These are phyloP conservation scores for Hemicrepidius hirtus DNA, from an alignment of 2,888 invertebrate genomes.

Conservation along the genomic window DNA sequence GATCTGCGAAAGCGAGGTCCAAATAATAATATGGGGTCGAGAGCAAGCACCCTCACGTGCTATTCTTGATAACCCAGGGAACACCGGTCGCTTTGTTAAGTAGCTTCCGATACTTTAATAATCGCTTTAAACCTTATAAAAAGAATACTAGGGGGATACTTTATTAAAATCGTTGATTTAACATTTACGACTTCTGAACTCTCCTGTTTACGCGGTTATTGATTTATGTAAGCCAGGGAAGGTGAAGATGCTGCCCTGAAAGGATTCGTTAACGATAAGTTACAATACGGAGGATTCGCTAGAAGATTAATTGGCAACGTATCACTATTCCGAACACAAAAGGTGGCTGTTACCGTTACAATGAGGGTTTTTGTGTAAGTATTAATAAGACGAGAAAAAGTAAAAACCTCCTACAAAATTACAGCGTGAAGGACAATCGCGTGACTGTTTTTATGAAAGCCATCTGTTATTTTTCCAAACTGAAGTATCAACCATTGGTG, in stretches of 20 bases:
- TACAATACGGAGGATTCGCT: slow-evolving; percentile 22
- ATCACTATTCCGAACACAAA: slow-evolving; percentile 26
- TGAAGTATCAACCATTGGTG: slow-evolving; percentile 26
- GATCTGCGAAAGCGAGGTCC: slow-evolving; percentile 9
- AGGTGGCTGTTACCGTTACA: slow-evolving; percentile 24
- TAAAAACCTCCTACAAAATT: slow-evolving; percentile 21
- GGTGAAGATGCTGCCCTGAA: slow-evolving; percentile 22
- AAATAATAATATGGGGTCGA: slow-evolving; percentile 29
- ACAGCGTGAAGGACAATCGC: slow-evolving; percentile 8
- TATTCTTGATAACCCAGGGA: slow-evolving; percentile 33
- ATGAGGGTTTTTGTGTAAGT: slow-evolving; percentile 26
- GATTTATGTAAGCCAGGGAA: slow-evolving; percentile 14
- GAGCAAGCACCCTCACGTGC: slow-evolving; percentile 36
- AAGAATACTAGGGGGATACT: slow-evolving; percentile 13
- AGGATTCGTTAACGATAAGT: slow-evolving; percentile 24
- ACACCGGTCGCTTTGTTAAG: slow-evolving; percentile 33
- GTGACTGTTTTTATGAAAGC: slow-evolving; percentile 21
- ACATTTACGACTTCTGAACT: slow-evolving; percentile 16
- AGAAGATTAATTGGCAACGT: slow-evolving; percentile 25
- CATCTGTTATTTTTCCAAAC: slow-evolving; percentile 23
- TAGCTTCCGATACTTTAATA: slow-evolving; percentile 35
- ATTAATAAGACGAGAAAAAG: slow-evolving; percentile 25
- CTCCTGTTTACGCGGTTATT: slow-evolving; percentile 10
- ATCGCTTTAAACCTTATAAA: slow-evolving; percentile 22
- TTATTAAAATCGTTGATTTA: slow-evolving; percentile 14